Conservation (phyloP, 2,888 invertebrate species). For the Thereva nobilitata region DNA sequence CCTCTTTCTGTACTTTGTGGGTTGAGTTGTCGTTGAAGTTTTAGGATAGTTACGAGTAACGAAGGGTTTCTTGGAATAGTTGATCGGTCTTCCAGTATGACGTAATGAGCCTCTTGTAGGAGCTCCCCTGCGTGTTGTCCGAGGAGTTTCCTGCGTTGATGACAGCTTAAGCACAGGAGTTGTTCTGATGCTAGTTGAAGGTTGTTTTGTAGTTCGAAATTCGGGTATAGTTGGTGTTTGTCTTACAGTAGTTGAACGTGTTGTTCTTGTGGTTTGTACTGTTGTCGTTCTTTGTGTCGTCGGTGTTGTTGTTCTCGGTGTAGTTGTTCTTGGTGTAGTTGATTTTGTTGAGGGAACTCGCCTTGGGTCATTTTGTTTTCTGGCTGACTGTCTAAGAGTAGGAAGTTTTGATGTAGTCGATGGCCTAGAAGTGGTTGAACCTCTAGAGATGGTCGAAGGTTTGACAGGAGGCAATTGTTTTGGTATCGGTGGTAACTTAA, state of each 20-base stretch:
- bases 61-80: slow-evolving; percentile 20
- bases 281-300: neutral
- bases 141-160: neutral
- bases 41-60: neutral
- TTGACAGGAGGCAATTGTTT: too few species aligned
- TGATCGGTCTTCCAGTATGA: slow-evolving; percentile 8
- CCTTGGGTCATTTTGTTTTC: too few species aligned
- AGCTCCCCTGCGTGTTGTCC: slow-evolving; percentile 45
- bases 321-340: neutral
- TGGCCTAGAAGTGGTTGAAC: too few species aligned
- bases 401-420: too few species aligned
- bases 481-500: too few species aligned
- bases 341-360: neutral
- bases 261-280: neutral
- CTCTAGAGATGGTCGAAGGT: too few species aligned
- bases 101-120: slow-evolving; percentile 8
- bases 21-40: slow-evolving; percentile 6
- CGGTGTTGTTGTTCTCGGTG: neutral
- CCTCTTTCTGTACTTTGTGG: too few species aligned
- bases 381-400: too few species aligned
- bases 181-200: slow-evolving; percentile 11
- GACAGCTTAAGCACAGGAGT: neutral
- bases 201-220: slow-evolving; percentile 1
- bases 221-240: neutral
- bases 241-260: neutral